Conservation (phyloP, 2,113 vertebrate species). For the Ictidomys tridecemlineatus region DNA sequence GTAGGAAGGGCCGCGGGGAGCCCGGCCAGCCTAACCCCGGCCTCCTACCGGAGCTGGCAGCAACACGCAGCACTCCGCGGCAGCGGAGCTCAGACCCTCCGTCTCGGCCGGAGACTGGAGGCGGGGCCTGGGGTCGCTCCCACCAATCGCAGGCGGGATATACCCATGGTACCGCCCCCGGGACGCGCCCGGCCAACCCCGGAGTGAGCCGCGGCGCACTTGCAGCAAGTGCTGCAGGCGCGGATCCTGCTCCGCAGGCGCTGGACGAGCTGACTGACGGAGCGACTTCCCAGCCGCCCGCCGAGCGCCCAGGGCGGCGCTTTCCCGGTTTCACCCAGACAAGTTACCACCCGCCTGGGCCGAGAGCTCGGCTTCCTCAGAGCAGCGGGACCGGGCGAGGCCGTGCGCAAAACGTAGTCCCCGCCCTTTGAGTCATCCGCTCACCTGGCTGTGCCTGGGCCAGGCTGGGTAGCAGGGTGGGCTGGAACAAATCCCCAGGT, state of each 20-base stretch:
- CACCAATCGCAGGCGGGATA: background rate
- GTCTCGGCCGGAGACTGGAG: background rate
- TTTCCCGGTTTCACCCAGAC: constrained; percentile 70
- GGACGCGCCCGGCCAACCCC: constrained; percentile 2
- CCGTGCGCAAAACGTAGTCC: background rate
- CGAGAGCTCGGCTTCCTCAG: background rate
- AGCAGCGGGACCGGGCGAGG: constrained; percentile 47
- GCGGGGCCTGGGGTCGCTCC: background rate
- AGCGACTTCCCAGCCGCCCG: fast-evolving
- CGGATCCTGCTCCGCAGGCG: fast-evolving
- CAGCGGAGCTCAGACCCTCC: fast-evolving
- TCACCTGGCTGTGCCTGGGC: background rate
- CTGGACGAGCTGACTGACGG: fast-evolving
- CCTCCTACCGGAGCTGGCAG: background rate
- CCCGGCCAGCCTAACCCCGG: fast-evolving
- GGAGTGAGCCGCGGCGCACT: background rate
- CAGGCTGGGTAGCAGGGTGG: background rate
- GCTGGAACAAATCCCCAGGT: background rate
- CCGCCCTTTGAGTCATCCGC: constrained; percentile 72
- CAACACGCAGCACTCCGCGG: fast-evolving
- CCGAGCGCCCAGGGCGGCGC: background rate
- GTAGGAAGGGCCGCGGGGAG: background rate
- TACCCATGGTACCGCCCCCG: background rate
- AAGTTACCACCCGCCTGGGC: constrained; percentile 58
- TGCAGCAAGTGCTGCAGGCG: background rate